Conservation (phyloP, 2,113 vertebrate species). For the Formicarius rufipectus region DNA sequence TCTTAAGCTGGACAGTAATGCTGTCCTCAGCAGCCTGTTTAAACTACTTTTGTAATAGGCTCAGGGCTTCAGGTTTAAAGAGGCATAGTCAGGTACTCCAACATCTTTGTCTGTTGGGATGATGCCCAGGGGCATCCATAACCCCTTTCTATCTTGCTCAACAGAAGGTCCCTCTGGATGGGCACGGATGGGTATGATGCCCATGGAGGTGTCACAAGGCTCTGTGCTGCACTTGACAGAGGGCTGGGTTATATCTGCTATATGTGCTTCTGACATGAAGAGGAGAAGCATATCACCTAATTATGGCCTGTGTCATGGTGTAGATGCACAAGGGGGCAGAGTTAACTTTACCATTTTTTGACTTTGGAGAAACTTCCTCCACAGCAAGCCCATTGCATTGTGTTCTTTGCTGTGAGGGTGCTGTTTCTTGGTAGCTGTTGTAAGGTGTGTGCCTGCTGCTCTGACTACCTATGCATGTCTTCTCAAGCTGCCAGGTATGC, state of each 20-base stretch:
- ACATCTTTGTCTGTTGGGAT: neutral
- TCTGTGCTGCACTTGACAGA: accelerated
- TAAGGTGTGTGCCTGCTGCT: neutral
- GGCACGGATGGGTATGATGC: accelerated
- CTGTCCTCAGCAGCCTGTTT: neutral
- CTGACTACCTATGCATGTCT: neutral
- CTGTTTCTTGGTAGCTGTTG: neutral
- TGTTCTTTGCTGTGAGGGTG: accelerated
- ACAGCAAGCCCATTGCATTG: accelerated
- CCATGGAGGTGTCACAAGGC: accelerated
- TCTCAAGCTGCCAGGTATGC: neutral
- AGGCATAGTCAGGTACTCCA: neutral
- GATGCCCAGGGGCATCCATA: accelerated
- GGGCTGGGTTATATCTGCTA: accelerated
- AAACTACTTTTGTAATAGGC: neutral
- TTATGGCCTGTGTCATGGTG: neutral
- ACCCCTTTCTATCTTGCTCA: too few relatives aligned
- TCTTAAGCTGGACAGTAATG: neutral
- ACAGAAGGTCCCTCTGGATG: neutral
- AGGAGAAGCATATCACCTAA: neutral
- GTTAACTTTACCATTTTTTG: neutral
- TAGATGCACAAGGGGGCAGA: neutral
- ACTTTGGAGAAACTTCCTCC: neutral
- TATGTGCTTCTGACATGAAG: accelerated
- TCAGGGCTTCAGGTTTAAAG: neutral